Evolutionary conservation across 23 tunicate species (phyloP).

Genomic region (Ciona savignyi): DNA sequence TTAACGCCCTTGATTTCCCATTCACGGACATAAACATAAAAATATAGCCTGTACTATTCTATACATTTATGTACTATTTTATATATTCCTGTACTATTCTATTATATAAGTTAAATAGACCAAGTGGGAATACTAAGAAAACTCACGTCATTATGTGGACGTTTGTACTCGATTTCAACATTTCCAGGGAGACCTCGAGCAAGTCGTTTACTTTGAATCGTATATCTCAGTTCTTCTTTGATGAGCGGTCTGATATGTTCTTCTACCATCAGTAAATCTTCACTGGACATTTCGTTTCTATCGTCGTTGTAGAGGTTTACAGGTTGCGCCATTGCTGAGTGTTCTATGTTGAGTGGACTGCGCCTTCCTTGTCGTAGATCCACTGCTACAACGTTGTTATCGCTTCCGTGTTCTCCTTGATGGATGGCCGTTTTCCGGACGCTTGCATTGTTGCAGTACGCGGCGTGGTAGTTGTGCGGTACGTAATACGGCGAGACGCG

Average conservation of each 20-base stretch:
- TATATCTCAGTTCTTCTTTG: constrained; percentile 71
- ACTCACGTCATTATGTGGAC: constrained; percentile 50
- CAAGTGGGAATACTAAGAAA: no score
- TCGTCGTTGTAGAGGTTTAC: constrained; percentile 2
- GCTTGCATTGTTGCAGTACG: background rate
- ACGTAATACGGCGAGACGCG: constrained; percentile 17
- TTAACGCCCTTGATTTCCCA: no score
- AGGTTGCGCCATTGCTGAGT: background rate
- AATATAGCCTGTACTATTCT: no score
- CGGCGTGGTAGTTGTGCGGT: constrained; percentile 1
- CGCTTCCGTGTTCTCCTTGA: background rate
- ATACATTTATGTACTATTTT: no score
- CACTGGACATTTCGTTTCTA: constrained; percentile 12
- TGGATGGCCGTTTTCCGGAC: background rate
- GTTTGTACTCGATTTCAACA: constrained; percentile 65
- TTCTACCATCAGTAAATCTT: constrained; percentile 62
- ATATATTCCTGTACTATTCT: no score
- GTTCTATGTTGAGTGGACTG: background rate
- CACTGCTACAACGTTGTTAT: constrained; percentile 16
- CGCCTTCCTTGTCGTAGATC: constrained; percentile 8
- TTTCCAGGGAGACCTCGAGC: constrained; percentile 78
- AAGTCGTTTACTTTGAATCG: constrained; percentile 63
- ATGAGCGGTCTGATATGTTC: constrained; percentile 85
- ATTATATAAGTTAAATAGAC: no score
- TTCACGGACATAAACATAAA: no score